Base-by-base conservation (phyloP, 2,888 invertebrate genomes). In the Coenonympha glycerion region DNA sequence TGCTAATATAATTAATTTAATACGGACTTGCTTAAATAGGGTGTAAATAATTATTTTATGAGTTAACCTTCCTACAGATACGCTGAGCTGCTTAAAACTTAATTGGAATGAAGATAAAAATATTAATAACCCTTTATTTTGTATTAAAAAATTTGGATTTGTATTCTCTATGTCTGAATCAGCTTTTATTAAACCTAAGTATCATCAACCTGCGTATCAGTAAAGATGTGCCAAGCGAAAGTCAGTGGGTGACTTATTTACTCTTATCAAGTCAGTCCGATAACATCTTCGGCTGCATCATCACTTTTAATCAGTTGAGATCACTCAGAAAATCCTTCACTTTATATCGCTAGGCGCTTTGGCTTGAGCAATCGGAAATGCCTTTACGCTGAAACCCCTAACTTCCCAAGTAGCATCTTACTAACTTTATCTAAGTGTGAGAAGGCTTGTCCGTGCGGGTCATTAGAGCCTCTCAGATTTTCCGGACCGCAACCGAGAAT, bases 381-480 rank as follows among this genome's bases (percentile, higher is more conserved):
- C 15, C 39, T 24, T 22, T 15, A 15, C 15, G 9, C 1, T 24
- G 39, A 9, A 39, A 15, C 22, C 3, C 8, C 15, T 24, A 39
- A 24, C 22, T 39, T 24, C 24, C 16, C 15, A 24, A 39, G 37
- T 37, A 21, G 39, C 22, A 39, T 9, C 24, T 24, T 9, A 39
- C 39, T 15, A 39, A 39, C 24, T 39, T 24, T 24, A 15, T 22
- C 8, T 24, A 22, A 24, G 39, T 39, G 39, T 24, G 15, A 22
- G 37, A 15, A 22, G 24, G 24, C 39, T 15, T 6, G 4, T 39
- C 22, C 22, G 39, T n/a, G 15, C 39, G 15, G 24, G 15, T 39
- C 39, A 39, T 39, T 39, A 39, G 39, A 15, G 39, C 39, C 37
- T 16, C 31, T 36, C 34, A 39, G 39, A 39, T 39, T 39, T 39